These are phyloP conservation scores for Sebastes steindachneri DNA, from an alignment of 2,797 vertebrate genomes.

Conservation along the genomic window DNA sequence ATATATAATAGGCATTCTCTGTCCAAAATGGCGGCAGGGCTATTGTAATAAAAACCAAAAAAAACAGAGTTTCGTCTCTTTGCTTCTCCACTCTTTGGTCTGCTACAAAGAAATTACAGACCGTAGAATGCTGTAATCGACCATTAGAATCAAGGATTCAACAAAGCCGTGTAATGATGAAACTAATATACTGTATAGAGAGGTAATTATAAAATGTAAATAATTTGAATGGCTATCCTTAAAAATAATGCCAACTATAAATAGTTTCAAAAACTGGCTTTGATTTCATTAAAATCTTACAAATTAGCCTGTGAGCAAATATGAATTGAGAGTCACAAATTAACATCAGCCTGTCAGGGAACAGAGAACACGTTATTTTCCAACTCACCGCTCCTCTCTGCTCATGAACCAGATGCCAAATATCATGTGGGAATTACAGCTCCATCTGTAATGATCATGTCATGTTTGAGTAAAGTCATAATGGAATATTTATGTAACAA, in stretches of 20 bases:
- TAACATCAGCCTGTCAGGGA: neutral
- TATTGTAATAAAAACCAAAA: no score
- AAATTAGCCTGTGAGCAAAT: neutral
- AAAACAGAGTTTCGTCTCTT: no score
- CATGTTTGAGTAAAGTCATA: neutral
- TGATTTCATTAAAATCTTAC: neutral
- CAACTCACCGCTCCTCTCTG: neutral
- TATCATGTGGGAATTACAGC: neutral
- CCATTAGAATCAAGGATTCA: no score
- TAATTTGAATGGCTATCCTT: neutral
- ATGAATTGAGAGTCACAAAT: neutral
- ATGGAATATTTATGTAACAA: conserved; percentile 8
- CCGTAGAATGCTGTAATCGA: no score
- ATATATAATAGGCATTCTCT: no score
- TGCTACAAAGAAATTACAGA: neutral
- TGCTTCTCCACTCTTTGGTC: no score
- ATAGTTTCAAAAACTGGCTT: neutral
- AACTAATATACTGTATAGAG: no score
- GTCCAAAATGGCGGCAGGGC: no score
- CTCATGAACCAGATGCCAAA: neutral
- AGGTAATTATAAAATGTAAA: no score
- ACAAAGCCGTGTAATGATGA: no score
- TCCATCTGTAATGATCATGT: neutral
- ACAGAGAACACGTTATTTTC: neutral
- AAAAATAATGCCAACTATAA: neutral